These are phyloP conservation scores for Lucilia cuprina DNA, from an alignment of 1,140 invertebrate species.

Conservation along the genomic window DNA sequence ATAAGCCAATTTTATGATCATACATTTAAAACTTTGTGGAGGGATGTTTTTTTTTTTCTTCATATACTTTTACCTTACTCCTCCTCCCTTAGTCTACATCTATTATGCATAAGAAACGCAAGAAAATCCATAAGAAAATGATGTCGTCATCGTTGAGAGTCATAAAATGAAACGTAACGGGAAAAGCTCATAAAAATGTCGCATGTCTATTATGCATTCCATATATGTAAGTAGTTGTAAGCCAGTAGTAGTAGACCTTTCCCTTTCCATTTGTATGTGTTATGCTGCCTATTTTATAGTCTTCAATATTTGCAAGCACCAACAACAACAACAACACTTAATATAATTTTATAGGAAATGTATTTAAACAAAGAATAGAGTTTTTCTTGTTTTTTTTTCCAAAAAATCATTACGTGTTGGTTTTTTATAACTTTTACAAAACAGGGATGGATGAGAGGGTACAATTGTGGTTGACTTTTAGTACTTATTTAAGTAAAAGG, in stretches of 20 bases:
- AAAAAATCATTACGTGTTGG: background rate
- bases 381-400: background rate
- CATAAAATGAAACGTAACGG: slow-evolving; percentile 5
- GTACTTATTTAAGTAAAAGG: no score
- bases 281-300: background rate
- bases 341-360: background rate
- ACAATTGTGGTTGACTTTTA: no score
- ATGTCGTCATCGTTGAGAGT: slow-evolving; percentile 31
- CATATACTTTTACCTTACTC: no score
- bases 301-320: background rate
- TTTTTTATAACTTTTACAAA: background rate
- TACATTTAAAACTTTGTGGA: background rate
- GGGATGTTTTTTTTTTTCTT: background rate
- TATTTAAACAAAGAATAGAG: background rate
- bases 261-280: background rate
- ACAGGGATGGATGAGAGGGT: no score
- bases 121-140: background rate
- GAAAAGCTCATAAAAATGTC: slow-evolving; percentile 25
- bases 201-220: slow-evolving; percentile 26
- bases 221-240: background rate
- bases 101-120: slow-evolving; percentile 24
- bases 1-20: slow-evolving; percentile 3
- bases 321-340: background rate
- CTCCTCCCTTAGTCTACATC: background rate
- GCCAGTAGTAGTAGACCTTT: background rate